Conservation (phyloP, 2,888 invertebrate genomes). For the Biston betularia region DNA sequence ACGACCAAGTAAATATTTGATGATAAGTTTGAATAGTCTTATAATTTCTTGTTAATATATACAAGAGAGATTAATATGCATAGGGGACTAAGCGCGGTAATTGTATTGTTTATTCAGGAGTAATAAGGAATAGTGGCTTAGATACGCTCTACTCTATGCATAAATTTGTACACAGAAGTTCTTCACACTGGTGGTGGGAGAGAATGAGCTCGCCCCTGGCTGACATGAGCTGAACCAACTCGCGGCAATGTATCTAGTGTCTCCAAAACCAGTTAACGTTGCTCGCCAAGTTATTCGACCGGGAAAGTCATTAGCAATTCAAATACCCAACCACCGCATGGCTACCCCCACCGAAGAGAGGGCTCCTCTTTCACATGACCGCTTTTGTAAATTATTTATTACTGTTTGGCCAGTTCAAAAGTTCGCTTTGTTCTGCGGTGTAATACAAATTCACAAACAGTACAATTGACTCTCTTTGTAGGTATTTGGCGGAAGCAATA, state of each 20-base stretch:
- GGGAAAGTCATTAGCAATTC: constrained; percentile 80
- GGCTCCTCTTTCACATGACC: constrained; percentile 78
- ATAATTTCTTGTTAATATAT: no score
- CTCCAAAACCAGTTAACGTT: constrained; percentile 67
- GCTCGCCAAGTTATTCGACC: constrained; percentile 72
- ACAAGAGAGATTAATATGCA: not conserved
- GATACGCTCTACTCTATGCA: constrained; percentile 36
- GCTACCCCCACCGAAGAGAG: constrained; percentile 66
- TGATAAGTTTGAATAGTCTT: no score
- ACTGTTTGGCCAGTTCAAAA: constrained; percentile 76
- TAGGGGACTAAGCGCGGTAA: not conserved
- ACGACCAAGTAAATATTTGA: no score
- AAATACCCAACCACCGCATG: constrained; percentile 78
- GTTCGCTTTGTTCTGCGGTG: constrained; percentile 71
- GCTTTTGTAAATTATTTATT: constrained; percentile 83
- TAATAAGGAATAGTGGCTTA: constrained; percentile 13
- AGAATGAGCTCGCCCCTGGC: constrained; percentile 38
- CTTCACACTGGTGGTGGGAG: constrained; percentile 36
- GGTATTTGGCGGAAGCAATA: constrained; percentile 43
- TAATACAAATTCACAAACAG: constrained; percentile 63
- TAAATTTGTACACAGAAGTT: constrained; percentile 38
- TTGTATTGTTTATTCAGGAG: constrained; percentile 15
- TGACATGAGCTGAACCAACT: constrained; percentile 51
- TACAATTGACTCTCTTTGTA: constrained; percentile 56
- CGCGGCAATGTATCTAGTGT: constrained; percentile 62